Base-by-base conservation (phyloP, 2,113 vertebrate genomes). In the Ictalurus furcatus region DNA sequence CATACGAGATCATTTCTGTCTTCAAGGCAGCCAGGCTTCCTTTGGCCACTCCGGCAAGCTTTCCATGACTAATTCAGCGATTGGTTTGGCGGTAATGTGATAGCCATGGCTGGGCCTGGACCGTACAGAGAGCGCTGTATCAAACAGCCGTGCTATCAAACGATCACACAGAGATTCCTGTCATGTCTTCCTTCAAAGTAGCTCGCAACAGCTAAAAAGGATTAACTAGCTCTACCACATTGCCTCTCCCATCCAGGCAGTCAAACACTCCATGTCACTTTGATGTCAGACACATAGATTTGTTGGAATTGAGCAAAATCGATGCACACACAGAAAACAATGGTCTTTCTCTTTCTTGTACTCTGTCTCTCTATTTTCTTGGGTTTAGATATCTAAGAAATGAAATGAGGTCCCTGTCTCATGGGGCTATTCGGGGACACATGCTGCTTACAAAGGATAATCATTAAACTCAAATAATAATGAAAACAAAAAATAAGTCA, bases 11-110 rank as follows among this genome's bases (percentile, higher is more conserved):
- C 88, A 85, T 85, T 88, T 90, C 89, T 71, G 71, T 85, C 44
- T 89, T 82, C 37, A 76, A 78, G 86, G 76, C 78, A 59, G 80
- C 78, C 40, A 80, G 84, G 90, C 88, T 84, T 80, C 61, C 73
- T 81, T 89, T 88, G 87, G 94, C 93, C 91, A 90, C 84, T 93
- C 94, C 93, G 91, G 93, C 92, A 94, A 93, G 79, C 92, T 89
- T 88, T 90, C 92, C 94, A 90, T 95, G 94, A 95, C 95, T 94
- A 95, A 95, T 92, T 89, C 85, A 90, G 88, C 91, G 91, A 93
- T 94, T 92, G 92, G 92, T 91, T 88, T 92, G 90, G 84, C 83
- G 63, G 94, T 93, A 95, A 95, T 37, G 88, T 65, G 91, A 95
- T 92, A 93, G 90, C 83, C 89, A 94, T 89, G 85, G 91, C 89